Evolutionary conservation across 2,797 vertebrate species (phyloP).

Genomic region (Alauda arvensis): DNA sequence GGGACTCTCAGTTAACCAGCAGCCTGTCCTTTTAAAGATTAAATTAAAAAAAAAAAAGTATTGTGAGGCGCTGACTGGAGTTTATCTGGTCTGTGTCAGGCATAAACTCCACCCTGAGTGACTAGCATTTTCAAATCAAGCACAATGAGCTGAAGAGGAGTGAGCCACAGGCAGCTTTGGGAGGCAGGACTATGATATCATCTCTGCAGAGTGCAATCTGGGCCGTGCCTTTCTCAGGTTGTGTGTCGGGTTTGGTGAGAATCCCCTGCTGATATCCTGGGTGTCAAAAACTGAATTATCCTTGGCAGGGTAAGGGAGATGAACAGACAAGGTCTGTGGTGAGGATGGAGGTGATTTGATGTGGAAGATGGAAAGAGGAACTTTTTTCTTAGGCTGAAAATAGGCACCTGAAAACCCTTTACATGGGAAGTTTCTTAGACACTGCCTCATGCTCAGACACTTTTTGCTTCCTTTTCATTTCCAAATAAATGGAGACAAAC

Average conservation of each 20-base stretch:
- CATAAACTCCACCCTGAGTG: conserved; percentile 29
- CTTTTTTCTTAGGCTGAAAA: neutral
- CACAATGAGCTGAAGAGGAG: conserved; percentile 22
- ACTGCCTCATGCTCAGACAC: neutral
- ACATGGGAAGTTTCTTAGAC: neutral
- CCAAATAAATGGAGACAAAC: neutral
- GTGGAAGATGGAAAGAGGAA: neutral
- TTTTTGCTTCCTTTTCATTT: neutral
- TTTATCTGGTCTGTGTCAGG: conserved; percentile 67
- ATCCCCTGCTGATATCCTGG: neutral
- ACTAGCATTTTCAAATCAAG: conserved; percentile 38
- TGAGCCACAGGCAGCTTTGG: neutral
- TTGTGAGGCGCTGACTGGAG: conserved; percentile 65
- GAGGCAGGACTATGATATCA: neutral
- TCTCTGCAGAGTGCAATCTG: neutral
- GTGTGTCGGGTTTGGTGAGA: neutral
- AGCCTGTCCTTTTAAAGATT: conserved; percentile 71
- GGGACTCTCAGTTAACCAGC: conserved; percentile 68
- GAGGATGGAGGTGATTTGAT: neutral
- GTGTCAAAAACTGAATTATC: neutral
- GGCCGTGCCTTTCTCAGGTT: neutral
- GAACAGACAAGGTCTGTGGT: neutral
- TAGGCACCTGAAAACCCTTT: neutral
- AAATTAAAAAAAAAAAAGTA: conserved; percentile 40
- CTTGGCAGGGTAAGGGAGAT: neutral